Evolutionary conservation across 2,113 vertebrate species (phyloP).

Genomic region (Pelvicachromis taeniatus): DNA sequence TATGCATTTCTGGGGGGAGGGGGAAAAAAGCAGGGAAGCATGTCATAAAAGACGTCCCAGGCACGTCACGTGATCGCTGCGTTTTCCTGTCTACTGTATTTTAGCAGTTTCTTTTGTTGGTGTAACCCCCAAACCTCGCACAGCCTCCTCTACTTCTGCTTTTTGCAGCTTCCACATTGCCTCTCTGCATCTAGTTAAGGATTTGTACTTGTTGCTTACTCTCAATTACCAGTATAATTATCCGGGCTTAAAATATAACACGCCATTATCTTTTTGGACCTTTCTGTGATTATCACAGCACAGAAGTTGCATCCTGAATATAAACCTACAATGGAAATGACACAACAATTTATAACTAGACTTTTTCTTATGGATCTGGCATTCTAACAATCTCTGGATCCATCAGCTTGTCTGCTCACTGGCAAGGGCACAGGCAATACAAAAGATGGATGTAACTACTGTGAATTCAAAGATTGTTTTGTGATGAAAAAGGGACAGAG

Average conservation of each 20-base stretch:
- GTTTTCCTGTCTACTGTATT: constrained; percentile 2
- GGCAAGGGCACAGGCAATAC: not conserved
- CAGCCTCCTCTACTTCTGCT: not conserved
- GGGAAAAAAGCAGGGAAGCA: not conserved
- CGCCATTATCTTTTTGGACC: not conserved
- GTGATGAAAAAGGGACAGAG: accelerated
- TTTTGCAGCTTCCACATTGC: not conserved
- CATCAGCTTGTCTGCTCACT: not conserved
- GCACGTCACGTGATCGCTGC: not conserved
- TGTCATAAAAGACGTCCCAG: not conserved
- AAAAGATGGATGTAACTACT: not conserved
- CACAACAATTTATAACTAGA: not conserved
- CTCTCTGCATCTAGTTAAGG: not conserved
- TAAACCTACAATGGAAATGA: not conserved
- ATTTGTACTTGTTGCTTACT: not conserved
- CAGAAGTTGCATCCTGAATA: not conserved
- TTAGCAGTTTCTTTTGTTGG: constrained; percentile 9
- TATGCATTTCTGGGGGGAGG: not conserved
- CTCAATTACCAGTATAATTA: not conserved
- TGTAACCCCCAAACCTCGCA: not conserved
- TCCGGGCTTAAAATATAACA: not conserved
- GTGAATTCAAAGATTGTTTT: not conserved
- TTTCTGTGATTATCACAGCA: not conserved
- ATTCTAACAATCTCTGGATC: not conserved
- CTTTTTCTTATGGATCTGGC: not conserved